These are phyloP conservation scores for Forficula auricularia DNA, from an alignment of 1,140 invertebrate genomes.

Conservation along the genomic window DNA sequence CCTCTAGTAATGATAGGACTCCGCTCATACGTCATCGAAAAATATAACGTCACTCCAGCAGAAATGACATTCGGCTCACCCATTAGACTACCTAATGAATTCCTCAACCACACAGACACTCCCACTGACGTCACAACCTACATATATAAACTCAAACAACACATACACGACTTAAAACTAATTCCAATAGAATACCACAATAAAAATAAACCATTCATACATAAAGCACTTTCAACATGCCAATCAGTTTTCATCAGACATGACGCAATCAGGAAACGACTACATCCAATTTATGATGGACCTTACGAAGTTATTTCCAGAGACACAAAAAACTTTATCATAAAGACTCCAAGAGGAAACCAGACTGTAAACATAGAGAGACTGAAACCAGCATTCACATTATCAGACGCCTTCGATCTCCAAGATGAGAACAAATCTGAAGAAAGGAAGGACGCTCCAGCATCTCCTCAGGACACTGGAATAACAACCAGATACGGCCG, in stretches of 20 bases:
- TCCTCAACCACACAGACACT: slow-evolving; percentile 15
- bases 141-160: no score
- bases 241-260: slow-evolving; percentile 18
- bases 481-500: no score
- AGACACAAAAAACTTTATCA: no score
- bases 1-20: slow-evolving; percentile 26
- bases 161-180: slow-evolving; percentile 14
- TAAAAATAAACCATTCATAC: slow-evolving; percentile 1
- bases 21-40: slow-evolving; percentile 17
- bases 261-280: slow-evolving; percentile 13
- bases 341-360: no score
- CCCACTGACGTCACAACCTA: slow-evolving; percentile 7
- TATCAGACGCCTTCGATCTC: no score
- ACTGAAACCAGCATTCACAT: no score
- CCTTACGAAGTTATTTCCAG: slow-evolving; percentile 16
- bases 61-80: slow-evolving; percentile 22
- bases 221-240: slow-evolving; percentile 13
- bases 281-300: slow-evolving; percentile 18
- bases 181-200: slow-evolving; percentile 5
- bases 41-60: slow-evolving; percentile 17
- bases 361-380: no score
- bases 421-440: no score
- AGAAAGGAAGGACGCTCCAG: no score
- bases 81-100: slow-evolving; percentile 21
- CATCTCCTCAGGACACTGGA: no score